A percentile compares a stretch with the other conserved stretches of the same genome.
phyloP scores from a whole-genome alignment of 2,113 vertebrate species.

The Tautogolabrus adspersus region DNA sequence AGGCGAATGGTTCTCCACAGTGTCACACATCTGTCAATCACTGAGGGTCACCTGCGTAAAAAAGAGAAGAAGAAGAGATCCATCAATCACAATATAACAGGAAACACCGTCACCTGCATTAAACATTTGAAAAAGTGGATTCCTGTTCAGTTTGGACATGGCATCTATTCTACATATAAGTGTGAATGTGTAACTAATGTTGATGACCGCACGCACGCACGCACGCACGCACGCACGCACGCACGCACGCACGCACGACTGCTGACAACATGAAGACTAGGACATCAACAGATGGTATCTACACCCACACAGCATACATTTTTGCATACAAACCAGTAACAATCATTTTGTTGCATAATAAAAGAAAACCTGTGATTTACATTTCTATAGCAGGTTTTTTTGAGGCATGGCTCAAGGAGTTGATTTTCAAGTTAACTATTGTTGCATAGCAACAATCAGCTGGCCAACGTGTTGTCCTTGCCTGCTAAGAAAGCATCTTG shows the following conservation, averaged over 20 bases:
- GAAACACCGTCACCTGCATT: not conserved
- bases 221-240: no score
- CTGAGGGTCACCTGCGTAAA: conserved; percentile 77
- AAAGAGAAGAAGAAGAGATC: conserved; percentile 51
- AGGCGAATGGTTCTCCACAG: conserved; percentile 84
- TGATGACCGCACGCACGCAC: no score
- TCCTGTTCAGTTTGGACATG: not conserved
- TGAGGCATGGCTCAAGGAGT: conserved; percentile 36
- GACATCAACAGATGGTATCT: conserved; percentile 15
- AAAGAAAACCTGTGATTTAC: not conserved
- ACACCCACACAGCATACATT: not conserved
- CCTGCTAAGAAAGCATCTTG: conserved; percentile 51
- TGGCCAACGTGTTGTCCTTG: conserved; percentile 38
- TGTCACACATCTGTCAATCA: conserved; percentile 90
- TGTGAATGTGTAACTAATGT: no score
- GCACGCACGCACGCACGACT: no score
- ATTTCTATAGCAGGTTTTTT: conserved; percentile 38
- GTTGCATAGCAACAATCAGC: conserved; percentile 70
- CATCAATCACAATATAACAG: conserved; percentile 2
- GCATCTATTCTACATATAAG: no score
- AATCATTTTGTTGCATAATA: not conserved
- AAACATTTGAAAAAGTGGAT: not conserved
- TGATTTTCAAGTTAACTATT: conserved; percentile 44
- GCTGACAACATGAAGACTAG: conserved; percentile 1
- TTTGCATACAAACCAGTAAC: not conserved